phyloP scores from a whole-genome alignment of 2,888 invertebrate species.

The Acanthoscelides obtectus region DNA sequence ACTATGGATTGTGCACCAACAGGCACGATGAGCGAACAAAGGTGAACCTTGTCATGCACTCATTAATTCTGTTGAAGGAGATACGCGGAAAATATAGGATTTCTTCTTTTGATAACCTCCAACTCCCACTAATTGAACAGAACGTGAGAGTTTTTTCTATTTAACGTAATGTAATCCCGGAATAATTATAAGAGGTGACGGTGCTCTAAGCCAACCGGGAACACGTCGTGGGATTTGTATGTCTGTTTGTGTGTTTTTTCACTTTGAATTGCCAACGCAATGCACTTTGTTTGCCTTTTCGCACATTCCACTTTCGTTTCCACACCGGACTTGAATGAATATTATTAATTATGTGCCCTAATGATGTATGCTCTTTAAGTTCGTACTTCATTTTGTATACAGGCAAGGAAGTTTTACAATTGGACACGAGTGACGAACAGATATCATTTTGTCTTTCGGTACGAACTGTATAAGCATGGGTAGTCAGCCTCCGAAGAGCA shows the following conservation, averaged over 20 bases:
- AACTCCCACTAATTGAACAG: slow-evolving; percentile 15
- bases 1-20: background rate
- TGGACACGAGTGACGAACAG: too few species aligned
- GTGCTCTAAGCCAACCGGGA: background rate
- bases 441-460: too few species aligned
- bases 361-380: background rate
- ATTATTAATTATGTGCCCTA: background rate
- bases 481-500: too few species aligned
- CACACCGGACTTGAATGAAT: background rate
- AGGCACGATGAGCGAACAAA: slow-evolving; percentile 19
- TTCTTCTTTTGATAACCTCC: slow-evolving; percentile 18
- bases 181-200: background rate
- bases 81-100: slow-evolving; percentile 13
- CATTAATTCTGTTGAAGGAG: slow-evolving; percentile 23
- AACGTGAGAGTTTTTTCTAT: slow-evolving; percentile 10
- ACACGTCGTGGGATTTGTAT: background rate
- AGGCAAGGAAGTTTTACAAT: too few species aligned
- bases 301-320: background rate
- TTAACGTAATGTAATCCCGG: slow-evolving; percentile 11
- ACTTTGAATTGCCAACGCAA: background rate
- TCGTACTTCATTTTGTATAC: too few species aligned
- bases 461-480: too few species aligned
- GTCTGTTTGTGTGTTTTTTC: too few species aligned
- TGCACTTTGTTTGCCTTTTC: background rate
- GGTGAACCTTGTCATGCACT: slow-evolving; percentile 22